phyloP scores from a whole-genome alignment of 1,140 invertebrate genomes.

The Bombus waltoni region DNA sequence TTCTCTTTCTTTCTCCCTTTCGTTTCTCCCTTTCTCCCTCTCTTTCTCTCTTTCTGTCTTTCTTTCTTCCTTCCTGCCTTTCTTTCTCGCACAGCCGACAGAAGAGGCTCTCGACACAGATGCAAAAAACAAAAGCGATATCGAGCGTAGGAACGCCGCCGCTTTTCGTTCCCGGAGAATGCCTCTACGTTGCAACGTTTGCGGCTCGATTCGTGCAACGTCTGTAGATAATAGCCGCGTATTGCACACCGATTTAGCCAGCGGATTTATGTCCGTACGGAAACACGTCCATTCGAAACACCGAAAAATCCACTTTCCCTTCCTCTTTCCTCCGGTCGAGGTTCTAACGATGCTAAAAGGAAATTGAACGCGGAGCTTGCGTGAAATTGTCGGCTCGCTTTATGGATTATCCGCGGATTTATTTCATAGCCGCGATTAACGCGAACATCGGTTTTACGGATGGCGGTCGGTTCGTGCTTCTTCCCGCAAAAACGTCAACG shows the following conservation, averaged over 20 bases:
- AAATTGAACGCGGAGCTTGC: neutral
- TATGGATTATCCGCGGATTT: slow-evolving; percentile 12
- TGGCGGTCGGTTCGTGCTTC: neutral
- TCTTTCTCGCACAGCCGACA: neutral
- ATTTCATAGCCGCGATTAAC: slow-evolving; percentile 34
- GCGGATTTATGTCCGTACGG: neutral
- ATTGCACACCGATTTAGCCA: neutral
- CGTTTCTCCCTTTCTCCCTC: neutral
- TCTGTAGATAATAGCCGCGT: neutral
- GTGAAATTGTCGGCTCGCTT: slow-evolving; percentile 24
- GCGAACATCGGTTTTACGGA: slow-evolving; percentile 24
- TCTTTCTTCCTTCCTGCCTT: neutral
- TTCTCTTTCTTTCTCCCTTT: no score
- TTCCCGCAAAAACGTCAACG: slow-evolving; percentile 37
- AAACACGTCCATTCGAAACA: neutral
- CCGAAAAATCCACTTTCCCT: neutral
- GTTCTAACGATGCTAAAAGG: neutral
- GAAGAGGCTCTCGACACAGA: slow-evolving; percentile 22
- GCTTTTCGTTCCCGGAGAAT: neutral
- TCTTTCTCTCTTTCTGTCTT: neutral
- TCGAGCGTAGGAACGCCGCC: neutral
- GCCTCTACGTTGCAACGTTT: neutral
- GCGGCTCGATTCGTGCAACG: neutral
- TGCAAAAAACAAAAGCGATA: slow-evolving; percentile 17
- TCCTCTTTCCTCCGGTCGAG: no score